Evolutionary conservation across 1,140 invertebrate genomes (phyloP).

Genomic region (Drosophila nikananu): DNA sequence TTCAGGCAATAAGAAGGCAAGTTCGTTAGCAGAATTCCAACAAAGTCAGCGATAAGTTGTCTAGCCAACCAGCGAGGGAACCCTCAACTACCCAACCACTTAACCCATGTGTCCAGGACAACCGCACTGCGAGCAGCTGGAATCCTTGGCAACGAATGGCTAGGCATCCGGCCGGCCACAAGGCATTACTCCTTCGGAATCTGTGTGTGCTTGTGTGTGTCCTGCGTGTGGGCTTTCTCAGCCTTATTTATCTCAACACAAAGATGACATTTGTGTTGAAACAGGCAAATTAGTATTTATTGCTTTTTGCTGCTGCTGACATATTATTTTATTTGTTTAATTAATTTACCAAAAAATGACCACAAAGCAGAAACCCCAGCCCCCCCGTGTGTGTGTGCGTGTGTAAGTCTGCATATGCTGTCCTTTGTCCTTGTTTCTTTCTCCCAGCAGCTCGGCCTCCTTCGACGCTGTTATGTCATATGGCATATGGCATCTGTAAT

Average conservation of each 20-base stretch:
- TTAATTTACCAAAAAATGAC: conserved; percentile 80
- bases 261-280: conserved; percentile 83
- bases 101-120: conserved; percentile 29
- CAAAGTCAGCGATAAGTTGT: conserved; percentile 48
- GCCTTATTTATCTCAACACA: conserved; percentile 66
- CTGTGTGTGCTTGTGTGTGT: conserved; percentile 8
- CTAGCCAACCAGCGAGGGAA: conserved; percentile 38
- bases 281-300: conserved; percentile 84
- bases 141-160: conserved; percentile 44
- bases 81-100: conserved; percentile 31
- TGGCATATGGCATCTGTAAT: conserved; percentile 78
- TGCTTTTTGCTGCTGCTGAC: conserved; percentile 77
- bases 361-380: conserved; percentile 64
- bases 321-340: conserved; percentile 84
- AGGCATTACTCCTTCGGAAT: conserved; percentile 30
- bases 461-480: conserved; percentile 53
- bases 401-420: conserved; percentile 7
- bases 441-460: background rate
- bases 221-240: conserved; percentile 27
- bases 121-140: conserved; percentile 45
- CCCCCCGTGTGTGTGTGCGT: background rate
- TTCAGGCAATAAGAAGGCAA: background rate
- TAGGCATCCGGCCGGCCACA: conserved; percentile 26
- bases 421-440: background rate
- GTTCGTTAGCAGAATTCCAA: conserved; percentile 9